These are phyloP conservation scores for Nemotelus nigrinus DNA, from an alignment of 2,888 invertebrate species.

Conservation along the genomic window DNA sequence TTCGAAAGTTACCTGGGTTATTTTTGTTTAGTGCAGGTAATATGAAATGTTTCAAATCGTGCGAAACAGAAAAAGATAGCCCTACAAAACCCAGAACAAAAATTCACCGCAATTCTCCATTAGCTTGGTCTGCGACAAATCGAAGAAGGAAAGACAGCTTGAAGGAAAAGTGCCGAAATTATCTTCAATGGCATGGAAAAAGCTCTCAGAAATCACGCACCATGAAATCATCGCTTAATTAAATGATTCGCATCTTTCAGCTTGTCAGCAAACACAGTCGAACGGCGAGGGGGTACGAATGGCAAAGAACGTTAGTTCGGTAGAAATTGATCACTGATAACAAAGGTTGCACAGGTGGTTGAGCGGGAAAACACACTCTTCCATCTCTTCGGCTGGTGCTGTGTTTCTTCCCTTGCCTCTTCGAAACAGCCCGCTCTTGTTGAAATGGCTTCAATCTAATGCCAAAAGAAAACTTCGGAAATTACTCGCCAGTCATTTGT, in stretches of 20 bases:
- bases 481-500: slow-evolving; percentile 36
- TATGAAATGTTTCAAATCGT: slow-evolving; percentile 9
- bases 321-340: slow-evolving; percentile 43
- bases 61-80: slow-evolving; percentile 20
- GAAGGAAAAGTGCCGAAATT: slow-evolving; percentile 22
- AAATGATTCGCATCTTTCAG: slow-evolving; percentile 44
- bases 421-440: background rate
- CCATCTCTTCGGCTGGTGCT: too few relatives aligned
- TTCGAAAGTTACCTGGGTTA: background rate
- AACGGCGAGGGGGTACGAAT: background rate
- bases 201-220: slow-evolving; percentile 44
- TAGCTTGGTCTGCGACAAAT: background rate
- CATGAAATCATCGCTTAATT: slow-evolving; percentile 45
- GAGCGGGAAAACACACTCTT: background rate
- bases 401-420: background rate
- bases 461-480: slow-evolving; percentile 34
- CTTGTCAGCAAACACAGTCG: slow-evolving; percentile 24
- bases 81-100: slow-evolving; percentile 7
- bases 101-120: slow-evolving; percentile 5
- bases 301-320: background rate
- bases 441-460: slow-evolving; percentile 17
- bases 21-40: slow-evolving; percentile 1
- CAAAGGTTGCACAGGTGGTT: slow-evolving; percentile 34
- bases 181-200: slow-evolving; percentile 43
- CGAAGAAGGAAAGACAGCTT: background rate